phyloP scores from a whole-genome alignment of 2,888 invertebrate genomes.

The Portevinia maculata region DNA sequence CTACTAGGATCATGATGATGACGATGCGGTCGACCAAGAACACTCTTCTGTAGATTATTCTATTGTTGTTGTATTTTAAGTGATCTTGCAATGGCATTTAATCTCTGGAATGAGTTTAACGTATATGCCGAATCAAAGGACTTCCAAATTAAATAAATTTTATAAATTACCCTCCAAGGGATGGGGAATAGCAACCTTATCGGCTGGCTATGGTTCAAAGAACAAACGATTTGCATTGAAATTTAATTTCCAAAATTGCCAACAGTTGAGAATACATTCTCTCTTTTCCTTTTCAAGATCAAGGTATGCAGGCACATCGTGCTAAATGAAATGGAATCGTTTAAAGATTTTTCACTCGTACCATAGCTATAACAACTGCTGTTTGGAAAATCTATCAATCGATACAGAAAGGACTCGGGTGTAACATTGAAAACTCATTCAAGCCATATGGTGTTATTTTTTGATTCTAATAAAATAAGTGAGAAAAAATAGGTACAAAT shows the following conservation, averaged over 20 bases:
- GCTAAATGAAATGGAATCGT: constrained; percentile 56
- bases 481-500: constrained; percentile 14
- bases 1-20: constrained; percentile 37
- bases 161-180: constrained; percentile 49
- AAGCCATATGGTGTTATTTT: constrained; percentile 71
- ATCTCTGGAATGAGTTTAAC: constrained; percentile 43
- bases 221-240: constrained; percentile 60
- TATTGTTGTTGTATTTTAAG: constrained; percentile 51
- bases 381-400: constrained; percentile 30
- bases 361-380: constrained; percentile 4
- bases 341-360: constrained; percentile 19
- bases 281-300: constrained; percentile 13
- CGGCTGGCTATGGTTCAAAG: constrained; percentile 28
- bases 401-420: constrained; percentile 6
- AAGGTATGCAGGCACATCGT: constrained; percentile 29
- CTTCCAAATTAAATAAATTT: constrained; percentile 66
- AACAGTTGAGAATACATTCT: constrained; percentile 1
- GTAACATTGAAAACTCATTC: constrained; percentile 69
- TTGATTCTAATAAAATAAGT: constrained; percentile 52
- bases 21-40: constrained; percentile 23
- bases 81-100: constrained; percentile 66
- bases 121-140: constrained; percentile 11
- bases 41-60: constrained; percentile 56
- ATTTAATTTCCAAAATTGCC: constrained; percentile 46
- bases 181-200: constrained; percentile 3